Percentiles rank a stretch among this genome's conserved stretches.
These are phyloP conservation scores for Macroteleia sp. DNA, from an alignment of 2,888 invertebrate genomes.

Conservation along the genomic window DNA sequence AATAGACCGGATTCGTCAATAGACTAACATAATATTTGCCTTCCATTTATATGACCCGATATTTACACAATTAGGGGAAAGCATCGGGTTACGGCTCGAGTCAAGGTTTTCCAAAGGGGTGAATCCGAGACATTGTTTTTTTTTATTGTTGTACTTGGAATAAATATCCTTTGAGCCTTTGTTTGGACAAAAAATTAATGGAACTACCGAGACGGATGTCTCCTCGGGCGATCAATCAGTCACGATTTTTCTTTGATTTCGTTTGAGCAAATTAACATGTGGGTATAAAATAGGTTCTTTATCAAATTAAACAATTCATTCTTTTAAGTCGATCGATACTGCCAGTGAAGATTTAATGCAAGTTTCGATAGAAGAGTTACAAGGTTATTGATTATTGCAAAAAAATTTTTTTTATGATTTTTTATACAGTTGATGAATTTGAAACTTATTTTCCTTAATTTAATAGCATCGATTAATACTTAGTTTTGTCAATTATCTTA, in stretches of 20 bases:
- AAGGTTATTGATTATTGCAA: too few species aligned
- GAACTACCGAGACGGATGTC: slow-evolving; percentile 1
- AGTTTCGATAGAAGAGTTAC: too few species aligned
- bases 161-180: slow-evolving; percentile 4
- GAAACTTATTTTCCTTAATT: too few species aligned
- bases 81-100: slow-evolving; percentile 29
- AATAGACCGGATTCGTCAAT: slow-evolving; percentile 41
- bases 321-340: too few species aligned
- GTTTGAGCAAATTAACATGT: slow-evolving; percentile 11
- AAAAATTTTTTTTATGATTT: too few species aligned
- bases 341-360: too few species aligned
- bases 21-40: slow-evolving; percentile 40
- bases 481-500: too few species aligned
- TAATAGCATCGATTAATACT: too few species aligned
- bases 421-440: too few species aligned
- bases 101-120: slow-evolving; percentile 45
- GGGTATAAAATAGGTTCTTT: background rate
- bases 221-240: slow-evolving; percentile 10
- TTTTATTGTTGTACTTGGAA: slow-evolving; percentile 10
- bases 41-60: slow-evolving; percentile 54
- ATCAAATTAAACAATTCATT: too few species aligned
- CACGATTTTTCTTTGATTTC: slow-evolving; percentile 11
- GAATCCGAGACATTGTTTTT: slow-evolving; percentile 29
- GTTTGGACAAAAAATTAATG: slow-evolving; percentile 30
- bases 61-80: slow-evolving; percentile 45